Evolutionary conservation across 1,140 invertebrate species (phyloP), one percentile per base, ranked within the genome.

Genomic region (Coenobita brevimanus): DNA sequence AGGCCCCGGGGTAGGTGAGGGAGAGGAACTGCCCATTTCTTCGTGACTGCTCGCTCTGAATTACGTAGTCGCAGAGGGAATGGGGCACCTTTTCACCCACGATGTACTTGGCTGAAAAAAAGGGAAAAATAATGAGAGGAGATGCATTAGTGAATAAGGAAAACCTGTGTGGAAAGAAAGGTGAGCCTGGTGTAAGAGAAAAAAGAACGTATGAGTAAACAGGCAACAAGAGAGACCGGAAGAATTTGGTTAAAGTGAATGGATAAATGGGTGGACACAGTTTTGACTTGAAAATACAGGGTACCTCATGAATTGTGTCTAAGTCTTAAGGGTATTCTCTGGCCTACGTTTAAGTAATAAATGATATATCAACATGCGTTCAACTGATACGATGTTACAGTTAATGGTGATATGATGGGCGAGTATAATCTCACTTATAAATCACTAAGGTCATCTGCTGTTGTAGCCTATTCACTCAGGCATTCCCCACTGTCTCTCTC

Each of bases 1-100:
- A 99, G 90, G 97, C 96, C 91, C 99, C 99, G 50, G 99, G 99
- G 94, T 99, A 99, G 71, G 99, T 99, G 83, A 98, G 98, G 75
- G 98, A 98, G 89, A 98, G 93, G 91, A 99, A 96, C 92, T 95
- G 95, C 24, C 99, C 99, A 91, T 95, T 95, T 91, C 95, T 94
- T 92, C 97, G 97, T 6, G 46, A 50, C 46, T 50, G 94, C 89
- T 95, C 94, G 2, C 94, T 94, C 91, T 97, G 95, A 90, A 98
- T 96, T 86, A 95, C 95, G 93, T 96, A 98, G 91, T 95, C 96
- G 93, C 97, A 98, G 1, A 91, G 88, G n/a, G 89, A 81, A 36
- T 90, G 81, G 90, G 96, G 94, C 82, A 95, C 95, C 84, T 96
- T 96, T 62, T 96, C 97, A 80, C 98, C 98, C 91, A 99, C 95